phyloP scores from a whole-genome alignment of 1,140 invertebrate genomes.

The Doryteuthis pealeii region DNA sequence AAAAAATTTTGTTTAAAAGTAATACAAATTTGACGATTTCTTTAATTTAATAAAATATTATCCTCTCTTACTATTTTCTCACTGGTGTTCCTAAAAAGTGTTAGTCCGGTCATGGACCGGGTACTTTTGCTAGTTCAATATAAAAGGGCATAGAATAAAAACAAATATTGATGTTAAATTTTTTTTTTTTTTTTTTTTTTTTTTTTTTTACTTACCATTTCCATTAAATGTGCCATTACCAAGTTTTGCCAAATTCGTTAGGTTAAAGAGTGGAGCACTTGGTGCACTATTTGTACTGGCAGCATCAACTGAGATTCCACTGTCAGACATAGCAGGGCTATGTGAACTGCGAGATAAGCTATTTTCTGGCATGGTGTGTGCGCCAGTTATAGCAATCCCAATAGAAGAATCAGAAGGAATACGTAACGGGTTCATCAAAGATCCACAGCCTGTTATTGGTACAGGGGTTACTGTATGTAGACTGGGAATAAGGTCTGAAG shows the following conservation, averaged over 20 bases:
- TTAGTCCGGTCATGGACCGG: too few relatives aligned
- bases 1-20: too few relatives aligned
- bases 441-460: constrained; percentile 16
- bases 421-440: constrained; percentile 14
- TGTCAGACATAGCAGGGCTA: constrained; percentile 59
- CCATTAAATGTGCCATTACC: neutral
- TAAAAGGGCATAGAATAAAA: too few relatives aligned
- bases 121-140: too few relatives aligned
- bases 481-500: constrained; percentile 14
- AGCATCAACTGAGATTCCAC: constrained; percentile 62
- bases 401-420: constrained; percentile 18
- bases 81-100: too few relatives aligned
- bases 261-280: constrained; percentile 67
- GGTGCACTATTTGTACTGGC: constrained; percentile 69
- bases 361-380: constrained; percentile 16
- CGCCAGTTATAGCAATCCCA: constrained; percentile 21
- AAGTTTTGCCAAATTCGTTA: neutral
- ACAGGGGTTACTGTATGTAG: constrained; percentile 26
- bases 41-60: too few relatives aligned
- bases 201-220: too few relatives aligned
- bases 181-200: too few relatives aligned
- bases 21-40: too few relatives aligned
- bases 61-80: too few relatives aligned
- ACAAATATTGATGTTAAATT: too few relatives aligned
- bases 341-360: constrained; percentile 47